Conservation (phyloP, 2,797 vertebrate species). For the Rhinichthys osculus region DNA sequence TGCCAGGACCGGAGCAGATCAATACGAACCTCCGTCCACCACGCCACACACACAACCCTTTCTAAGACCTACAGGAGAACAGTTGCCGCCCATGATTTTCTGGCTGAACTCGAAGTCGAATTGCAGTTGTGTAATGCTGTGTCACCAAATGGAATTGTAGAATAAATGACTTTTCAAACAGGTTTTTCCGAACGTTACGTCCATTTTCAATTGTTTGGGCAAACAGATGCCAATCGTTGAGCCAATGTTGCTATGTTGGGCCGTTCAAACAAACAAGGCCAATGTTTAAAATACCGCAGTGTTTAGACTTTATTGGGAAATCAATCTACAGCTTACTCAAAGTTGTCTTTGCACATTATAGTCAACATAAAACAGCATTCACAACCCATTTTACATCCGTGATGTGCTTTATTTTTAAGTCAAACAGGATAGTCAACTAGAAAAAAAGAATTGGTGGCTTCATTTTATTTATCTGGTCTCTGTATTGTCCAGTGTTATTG, state of each 20-base stretch:
- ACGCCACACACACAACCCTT: neutral
- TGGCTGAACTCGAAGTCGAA: neutral
- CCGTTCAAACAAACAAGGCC: slow-evolving; percentile 1
- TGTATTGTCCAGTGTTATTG: neutral
- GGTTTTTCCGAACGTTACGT: neutral
- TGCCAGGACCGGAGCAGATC: neutral
- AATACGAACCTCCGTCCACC: neutral
- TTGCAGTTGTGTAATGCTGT: neutral
- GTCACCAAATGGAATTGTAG: neutral
- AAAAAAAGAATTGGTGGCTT: too few species aligned
- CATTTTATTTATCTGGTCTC: neutral
- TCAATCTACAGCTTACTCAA: neutral
- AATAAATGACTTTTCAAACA: neutral
- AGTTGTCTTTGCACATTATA: neutral
- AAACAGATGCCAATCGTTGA: neutral
- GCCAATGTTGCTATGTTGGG: neutral
- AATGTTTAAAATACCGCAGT: neutral
- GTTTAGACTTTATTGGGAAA: slow-evolving; percentile 4
- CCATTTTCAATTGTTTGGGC: neutral
- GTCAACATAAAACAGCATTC: neutral
- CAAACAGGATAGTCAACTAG: neutral
- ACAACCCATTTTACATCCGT: neutral
- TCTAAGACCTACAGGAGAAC: neutral
- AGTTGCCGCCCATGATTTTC: neutral
- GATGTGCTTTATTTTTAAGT: neutral